Conservation (phyloP, 2,113 vertebrate species). For the Lycocorax pyrrhopterus region DNA sequence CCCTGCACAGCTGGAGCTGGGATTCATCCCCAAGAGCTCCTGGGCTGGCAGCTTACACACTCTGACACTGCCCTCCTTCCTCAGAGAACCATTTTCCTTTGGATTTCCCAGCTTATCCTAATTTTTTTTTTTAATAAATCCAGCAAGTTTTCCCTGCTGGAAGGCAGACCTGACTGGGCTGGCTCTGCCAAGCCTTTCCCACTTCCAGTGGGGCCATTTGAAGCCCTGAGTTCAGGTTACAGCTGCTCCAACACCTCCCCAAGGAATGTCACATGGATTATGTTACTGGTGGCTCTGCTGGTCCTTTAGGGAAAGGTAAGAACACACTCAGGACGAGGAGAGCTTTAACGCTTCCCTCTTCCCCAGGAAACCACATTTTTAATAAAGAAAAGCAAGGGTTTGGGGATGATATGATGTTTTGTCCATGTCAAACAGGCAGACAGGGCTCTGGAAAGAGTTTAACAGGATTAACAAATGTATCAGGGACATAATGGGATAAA, state of each 20-base stretch:
- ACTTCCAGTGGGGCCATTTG: background rate
- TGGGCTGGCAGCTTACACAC: background rate
- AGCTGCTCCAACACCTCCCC: constrained; percentile 10
- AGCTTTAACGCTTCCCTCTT: background rate
- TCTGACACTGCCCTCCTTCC: background rate
- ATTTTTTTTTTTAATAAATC: background rate
- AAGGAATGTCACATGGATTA: constrained; percentile 45
- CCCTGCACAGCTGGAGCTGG: background rate
- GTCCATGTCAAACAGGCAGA: background rate
- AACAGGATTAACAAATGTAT: background rate
- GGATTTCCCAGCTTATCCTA: background rate
- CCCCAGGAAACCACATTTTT: background rate
- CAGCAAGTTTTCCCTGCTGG: background rate
- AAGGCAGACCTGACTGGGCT: background rate
- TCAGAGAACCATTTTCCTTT: background rate
- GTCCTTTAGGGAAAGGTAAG: constrained; percentile 24
- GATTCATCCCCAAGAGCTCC: background rate
- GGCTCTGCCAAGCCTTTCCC: background rate
- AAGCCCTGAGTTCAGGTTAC: constrained; percentile 40
- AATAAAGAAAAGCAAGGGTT: background rate
- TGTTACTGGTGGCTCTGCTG: constrained; percentile 27
- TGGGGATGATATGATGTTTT: background rate
- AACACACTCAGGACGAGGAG: background rate
- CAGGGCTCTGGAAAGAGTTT: background rate
- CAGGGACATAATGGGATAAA: background rate